phyloP scores from a whole-genome alignment of 2,113 vertebrate species.

The Anolis sagrei region DNA sequence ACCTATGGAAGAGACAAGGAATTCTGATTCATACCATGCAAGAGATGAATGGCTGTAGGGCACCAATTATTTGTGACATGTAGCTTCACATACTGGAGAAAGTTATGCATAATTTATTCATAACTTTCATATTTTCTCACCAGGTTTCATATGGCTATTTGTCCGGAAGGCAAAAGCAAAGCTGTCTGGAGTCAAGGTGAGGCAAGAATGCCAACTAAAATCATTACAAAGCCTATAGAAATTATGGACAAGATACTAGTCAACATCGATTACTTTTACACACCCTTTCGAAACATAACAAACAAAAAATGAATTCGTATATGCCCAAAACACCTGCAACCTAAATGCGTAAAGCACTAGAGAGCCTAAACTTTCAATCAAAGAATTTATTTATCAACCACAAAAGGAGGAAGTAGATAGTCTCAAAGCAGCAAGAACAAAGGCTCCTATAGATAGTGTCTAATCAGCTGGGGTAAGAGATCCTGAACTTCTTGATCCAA shows the following conservation, averaged over 20 bases:
- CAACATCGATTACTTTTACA: not conserved
- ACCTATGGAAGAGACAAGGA: conserved; percentile 37
- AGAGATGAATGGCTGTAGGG: conserved; percentile 63
- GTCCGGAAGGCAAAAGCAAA: conserved; percentile 30
- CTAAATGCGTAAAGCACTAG: not conserved
- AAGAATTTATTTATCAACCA: not conserved
- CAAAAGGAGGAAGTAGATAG: not conserved
- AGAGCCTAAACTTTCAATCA: not conserved
- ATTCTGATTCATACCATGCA: conserved; percentile 50
- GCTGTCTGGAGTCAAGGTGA: conserved; percentile 32
- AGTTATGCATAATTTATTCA: conserved; percentile 65
- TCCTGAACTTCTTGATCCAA: not conserved
- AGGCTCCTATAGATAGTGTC: not conserved
- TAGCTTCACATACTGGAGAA: conserved; percentile 69
- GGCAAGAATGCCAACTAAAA: conserved; percentile 36
- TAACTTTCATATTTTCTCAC: conserved; percentile 63
- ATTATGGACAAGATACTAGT: not conserved
- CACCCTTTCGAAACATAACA: not conserved
- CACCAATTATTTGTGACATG: conserved; percentile 69
- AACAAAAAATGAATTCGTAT: not conserved
- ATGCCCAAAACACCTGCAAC: not conserved
- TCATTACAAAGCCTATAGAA: conserved; percentile 1
- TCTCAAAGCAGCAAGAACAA: not conserved
- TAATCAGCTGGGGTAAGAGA: not conserved
- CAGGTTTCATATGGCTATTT: conserved; percentile 37